phyloP scores from a whole-genome alignment of 2,888 invertebrate species.

The Heliconius sara region DNA sequence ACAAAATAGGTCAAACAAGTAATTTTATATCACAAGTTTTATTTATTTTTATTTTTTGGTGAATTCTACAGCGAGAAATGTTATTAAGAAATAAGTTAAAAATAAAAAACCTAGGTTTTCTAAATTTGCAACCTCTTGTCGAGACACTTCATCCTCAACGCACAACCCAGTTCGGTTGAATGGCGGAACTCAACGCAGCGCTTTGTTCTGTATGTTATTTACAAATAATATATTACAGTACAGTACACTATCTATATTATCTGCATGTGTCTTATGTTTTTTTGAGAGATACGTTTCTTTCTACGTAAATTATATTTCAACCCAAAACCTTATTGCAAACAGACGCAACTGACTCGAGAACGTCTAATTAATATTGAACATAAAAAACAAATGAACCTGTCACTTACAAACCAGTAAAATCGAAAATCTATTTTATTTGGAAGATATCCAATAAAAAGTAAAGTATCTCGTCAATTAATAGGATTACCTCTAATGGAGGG shows the following conservation, averaged over 20 bases:
- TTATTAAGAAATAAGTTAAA: no score
- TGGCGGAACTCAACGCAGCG: background rate
- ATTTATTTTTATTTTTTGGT: no score
- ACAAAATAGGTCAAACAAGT: no score
- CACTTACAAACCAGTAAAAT: background rate
- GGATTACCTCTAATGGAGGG: slow-evolving; percentile 26
- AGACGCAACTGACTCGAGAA: background rate
- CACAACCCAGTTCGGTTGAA: background rate
- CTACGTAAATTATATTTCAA: background rate
- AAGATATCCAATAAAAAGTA: slow-evolving; percentile 19
- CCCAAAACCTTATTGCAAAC: background rate
- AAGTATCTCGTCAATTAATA: slow-evolving; percentile 31
- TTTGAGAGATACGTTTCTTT: background rate
- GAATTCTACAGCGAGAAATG: no score
- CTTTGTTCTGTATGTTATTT: background rate
- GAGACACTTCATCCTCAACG: background rate
- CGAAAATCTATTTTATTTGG: background rate
- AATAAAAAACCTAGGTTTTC: no score
- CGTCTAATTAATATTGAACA: background rate
- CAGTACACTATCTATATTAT: no score
- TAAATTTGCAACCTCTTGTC: background rate
- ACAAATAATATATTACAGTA: background rate
- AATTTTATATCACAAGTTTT: no score
- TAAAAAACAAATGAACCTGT: background rate
- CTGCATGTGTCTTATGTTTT: no score